These are phyloP conservation scores for Drosophila borborema DNA, from an alignment of 2,888 invertebrate species.

Conservation along the genomic window DNA sequence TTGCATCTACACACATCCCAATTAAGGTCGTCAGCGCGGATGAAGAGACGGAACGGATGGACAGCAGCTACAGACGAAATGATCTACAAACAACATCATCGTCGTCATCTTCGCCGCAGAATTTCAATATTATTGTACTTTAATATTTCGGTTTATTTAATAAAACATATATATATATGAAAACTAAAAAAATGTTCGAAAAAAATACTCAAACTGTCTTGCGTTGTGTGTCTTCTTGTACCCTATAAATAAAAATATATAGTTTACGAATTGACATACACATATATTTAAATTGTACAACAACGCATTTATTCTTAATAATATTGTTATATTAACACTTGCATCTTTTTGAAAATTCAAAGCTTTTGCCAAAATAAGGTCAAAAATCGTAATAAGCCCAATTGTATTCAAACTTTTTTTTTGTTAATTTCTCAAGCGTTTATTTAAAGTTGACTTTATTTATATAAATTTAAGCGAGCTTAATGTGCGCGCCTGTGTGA, in stretches of 20 bases:
- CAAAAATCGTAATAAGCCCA: slow-evolving; percentile 53
- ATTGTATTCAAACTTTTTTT: slow-evolving; percentile 62
- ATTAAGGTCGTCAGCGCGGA: slow-evolving; percentile 41
- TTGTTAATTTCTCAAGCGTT: slow-evolving; percentile 63
- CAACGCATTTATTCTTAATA: slow-evolving; percentile 60
- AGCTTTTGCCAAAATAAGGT: slow-evolving; percentile 61
- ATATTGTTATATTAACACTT: slow-evolving; percentile 74
- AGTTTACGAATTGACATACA: slow-evolving; percentile 61
- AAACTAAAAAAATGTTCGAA: slow-evolving; percentile 70
- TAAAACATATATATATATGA: slow-evolving; percentile 83
- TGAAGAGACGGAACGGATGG: slow-evolving; percentile 38
- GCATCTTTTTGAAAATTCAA: slow-evolving; percentile 50
- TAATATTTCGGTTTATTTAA: slow-evolving; percentile 85
- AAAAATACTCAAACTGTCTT: slow-evolving; percentile 74
- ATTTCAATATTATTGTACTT: slow-evolving; percentile 84
- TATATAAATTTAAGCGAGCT: slow-evolving; percentile 60
- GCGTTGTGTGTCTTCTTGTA: slow-evolving; percentile 80
- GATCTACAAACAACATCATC: slow-evolving; percentile 33
- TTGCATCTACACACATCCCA: slow-evolving; percentile 19
- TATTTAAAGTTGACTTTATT: slow-evolving; percentile 63
- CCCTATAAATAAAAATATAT: slow-evolving; percentile 51
- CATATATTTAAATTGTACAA: slow-evolving; percentile 72
- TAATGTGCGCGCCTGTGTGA: slow-evolving; percentile 43
- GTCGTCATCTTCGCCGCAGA: slow-evolving; percentile 68
- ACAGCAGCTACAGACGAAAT: slow-evolving; percentile 31